Evolutionary conservation across 2,888 invertebrate species (phyloP).

Genomic region (Drosophila recens): DNA sequence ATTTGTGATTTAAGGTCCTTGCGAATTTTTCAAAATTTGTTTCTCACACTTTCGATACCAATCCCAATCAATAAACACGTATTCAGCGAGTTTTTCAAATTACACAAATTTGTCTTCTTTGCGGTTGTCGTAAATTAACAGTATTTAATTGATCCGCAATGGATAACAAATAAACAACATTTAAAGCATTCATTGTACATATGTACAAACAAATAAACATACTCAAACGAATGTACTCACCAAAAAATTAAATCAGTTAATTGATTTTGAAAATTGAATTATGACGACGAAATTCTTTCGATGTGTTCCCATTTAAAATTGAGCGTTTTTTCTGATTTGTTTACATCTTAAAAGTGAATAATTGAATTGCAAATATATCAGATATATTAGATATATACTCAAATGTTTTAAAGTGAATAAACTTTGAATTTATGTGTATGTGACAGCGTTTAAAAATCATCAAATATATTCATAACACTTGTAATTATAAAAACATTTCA

Average conservation of each 20-base stretch:
- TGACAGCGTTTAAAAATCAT: constrained; percentile 8
- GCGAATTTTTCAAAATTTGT: constrained; percentile 3
- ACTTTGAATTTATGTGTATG: constrained; percentile 18
- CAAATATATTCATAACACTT: constrained; percentile 20
- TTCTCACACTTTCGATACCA: constrained; percentile 32
- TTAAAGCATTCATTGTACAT: constrained; percentile 12
- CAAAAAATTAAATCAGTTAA: constrained; percentile 24
- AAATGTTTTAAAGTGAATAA: constrained; percentile 44
- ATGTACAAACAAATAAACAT: constrained; percentile 4
- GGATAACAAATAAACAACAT: constrained; percentile 21
- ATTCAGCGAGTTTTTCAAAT: constrained; percentile 8
- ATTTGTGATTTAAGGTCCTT: constrained; percentile 62
- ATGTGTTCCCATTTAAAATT: constrained; percentile 33
- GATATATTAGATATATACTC: constrained; percentile 1
- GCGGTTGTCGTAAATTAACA: constrained; percentile 29
- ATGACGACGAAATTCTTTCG: constrained; percentile 3
- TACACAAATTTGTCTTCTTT: constrained; percentile 37
- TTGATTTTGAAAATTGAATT: constrained; percentile 34
- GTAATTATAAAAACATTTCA: constrained; percentile 2
- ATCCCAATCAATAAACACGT: constrained; percentile 27
- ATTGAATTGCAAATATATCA: constrained; percentile 31
- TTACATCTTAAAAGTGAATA: constrained; percentile 28
- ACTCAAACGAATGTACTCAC: background rate
- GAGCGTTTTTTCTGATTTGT: background rate
- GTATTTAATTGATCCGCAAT: constrained; percentile 44